Evolutionary conservation across 1,140 invertebrate species (phyloP).

Genomic region (Calosoma granatense): DNA sequence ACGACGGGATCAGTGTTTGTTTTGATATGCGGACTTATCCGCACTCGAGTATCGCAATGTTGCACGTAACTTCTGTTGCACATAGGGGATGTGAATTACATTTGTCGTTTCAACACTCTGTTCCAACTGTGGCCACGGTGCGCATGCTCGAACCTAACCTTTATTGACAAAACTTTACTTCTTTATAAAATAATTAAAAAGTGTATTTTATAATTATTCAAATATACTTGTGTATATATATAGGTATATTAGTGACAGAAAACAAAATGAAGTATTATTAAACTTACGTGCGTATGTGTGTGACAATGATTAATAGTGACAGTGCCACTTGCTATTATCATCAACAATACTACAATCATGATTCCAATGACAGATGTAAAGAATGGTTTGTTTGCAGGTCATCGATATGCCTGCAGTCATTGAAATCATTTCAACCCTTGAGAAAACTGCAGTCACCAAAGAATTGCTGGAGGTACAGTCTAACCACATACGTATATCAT

Average conservation of each 20-base stretch:
- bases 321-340: too few species aligned
- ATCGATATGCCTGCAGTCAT: slow-evolving; percentile 86
- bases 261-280: not conserved
- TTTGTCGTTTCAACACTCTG: too few species aligned
- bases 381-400: slow-evolving; percentile 57
- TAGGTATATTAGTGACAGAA: too few species aligned
- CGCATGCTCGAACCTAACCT: not conserved
- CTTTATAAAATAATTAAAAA: too few species aligned
- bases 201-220: too few species aligned
- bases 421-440: slow-evolving; percentile 85
- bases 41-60: too few species aligned
- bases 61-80: not conserved
- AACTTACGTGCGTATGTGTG: not conserved
- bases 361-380: not conserved
- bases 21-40: not conserved
- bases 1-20: too few species aligned
- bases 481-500: slow-evolving; percentile 11
- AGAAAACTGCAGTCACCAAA: slow-evolving; percentile 87
- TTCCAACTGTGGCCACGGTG: too few species aligned
- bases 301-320: too few species aligned
- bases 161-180: not conserved
- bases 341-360: not conserved
- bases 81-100: slow-evolving; percentile 6
- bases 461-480: slow-evolving; percentile 84
- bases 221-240: too few species aligned